Base-by-base conservation (phyloP, 2,113 vertebrate genomes). In the Eudyptes chrysolophus region DNA sequence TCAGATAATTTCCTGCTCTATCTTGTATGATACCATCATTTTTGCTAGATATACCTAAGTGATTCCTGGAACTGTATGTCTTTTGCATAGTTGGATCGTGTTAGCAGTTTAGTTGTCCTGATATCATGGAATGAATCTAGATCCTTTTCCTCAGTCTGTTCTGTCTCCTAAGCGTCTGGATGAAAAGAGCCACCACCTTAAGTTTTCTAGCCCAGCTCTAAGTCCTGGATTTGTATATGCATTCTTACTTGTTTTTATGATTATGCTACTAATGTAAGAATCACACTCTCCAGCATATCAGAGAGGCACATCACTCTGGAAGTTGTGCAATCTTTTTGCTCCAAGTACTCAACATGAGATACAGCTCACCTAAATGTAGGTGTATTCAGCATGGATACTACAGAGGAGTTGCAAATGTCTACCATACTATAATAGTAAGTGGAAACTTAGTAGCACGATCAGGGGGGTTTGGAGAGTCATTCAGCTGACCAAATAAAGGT, bases 21-120 rank as follows among this genome's bases (percentile, higher is more conserved):
- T 88, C 75, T 92, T 30, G 0, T 77, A 30, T 82, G 82, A 92
- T 80, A n/a, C 30, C 27, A 38, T 94, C 10, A 36, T 95, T 97
- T 94, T 64, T 92, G 77, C 16, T 94, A 77, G 79, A 70, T 77
- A 49, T 92, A 80, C 49, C 82, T 77, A 61, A 76, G 54, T 62
- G 44, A 93, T 97, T 95, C 95, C 92, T 92, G 90, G 92, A 93
- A 96, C 57, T 74, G 30, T 36, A 19, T 57, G 34, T 36, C 32
- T 77, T 86, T 84, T 74, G 30, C 36, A 25, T 74, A 76, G 46
- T 29, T 93, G 58, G 40, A 40, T 90, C 11, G 6, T 19, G 12
- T 90, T 92, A 74, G 25, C 68, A 46, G 10, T 76, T 87, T 44
- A 64, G 29, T 87, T 95, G 49, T 55, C 42, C 19, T 83, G 38